Conservation (phyloP, 1,140 invertebrate genomes). For the Drosophila setifemur region DNA sequence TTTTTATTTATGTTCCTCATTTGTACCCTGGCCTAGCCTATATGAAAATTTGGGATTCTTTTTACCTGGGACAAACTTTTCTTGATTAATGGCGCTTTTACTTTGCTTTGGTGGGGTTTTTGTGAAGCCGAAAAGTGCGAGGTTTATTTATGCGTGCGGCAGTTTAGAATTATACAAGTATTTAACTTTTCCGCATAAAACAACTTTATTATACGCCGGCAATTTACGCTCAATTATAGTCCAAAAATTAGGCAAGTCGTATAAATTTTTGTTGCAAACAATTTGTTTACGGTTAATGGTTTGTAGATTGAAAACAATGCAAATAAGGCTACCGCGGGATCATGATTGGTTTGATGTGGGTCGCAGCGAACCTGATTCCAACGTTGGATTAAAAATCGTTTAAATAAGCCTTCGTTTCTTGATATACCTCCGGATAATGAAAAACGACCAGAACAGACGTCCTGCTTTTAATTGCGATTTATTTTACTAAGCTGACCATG, state of each 20-base stretch:
- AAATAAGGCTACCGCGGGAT: constrained; percentile 20
- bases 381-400: constrained; percentile 21
- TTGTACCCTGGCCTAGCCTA: constrained; percentile 46
- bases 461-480: constrained; percentile 31
- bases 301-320: constrained; percentile 35
- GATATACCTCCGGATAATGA: background rate
- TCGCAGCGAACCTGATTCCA: background rate
- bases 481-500: constrained; percentile 31
- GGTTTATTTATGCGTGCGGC: constrained; percentile 24
- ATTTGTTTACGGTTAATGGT: constrained; percentile 36
- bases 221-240: constrained; percentile 73
- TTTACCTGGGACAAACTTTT: constrained; percentile 46
- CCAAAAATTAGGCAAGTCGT: constrained; percentile 21
- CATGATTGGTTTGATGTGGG: constrained; percentile 25
- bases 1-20: constrained; percentile 75
- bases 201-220: constrained; percentile 67
- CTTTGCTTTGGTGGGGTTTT: constrained; percentile 27
- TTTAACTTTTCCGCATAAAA: constrained; percentile 57
- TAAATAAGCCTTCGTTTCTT: constrained; percentile 1
- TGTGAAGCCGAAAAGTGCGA: constrained; percentile 26
- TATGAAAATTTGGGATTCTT: constrained; percentile 40
- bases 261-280: constrained; percentile 48
- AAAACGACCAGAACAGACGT: constrained; percentile 26
- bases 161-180: constrained; percentile 38
- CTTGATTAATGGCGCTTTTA: constrained; percentile 68